Evolutionary conservation across 2,797 vertebrate species (phyloP), one percentile per base, ranked within the genome.

Genomic region (Hoplostethus atlanticus): DNA sequence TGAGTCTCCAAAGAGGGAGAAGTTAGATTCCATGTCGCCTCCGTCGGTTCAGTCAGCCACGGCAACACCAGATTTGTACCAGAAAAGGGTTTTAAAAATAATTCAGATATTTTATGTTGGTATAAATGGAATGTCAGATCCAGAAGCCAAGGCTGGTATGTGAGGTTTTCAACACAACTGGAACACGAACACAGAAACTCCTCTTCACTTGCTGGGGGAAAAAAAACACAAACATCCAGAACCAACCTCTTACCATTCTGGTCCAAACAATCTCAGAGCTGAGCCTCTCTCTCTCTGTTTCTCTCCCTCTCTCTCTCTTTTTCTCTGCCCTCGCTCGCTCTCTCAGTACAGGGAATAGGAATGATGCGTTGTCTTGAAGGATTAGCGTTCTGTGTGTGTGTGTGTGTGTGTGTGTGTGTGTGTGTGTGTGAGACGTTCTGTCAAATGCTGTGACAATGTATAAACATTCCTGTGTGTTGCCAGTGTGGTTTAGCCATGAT

Each of bases 161-260:
- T 73, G 59, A 83, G 34, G 17, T 80, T 81, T 73, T 59, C 62
- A 46, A 16, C 56, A 66, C 66, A 30, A 75, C 55, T 38, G 25
- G 12, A 76, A 76, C 42, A 80, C 76, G 80, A 81, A 84, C 70
- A 52, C 0, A 58, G 16, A 10, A 10, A 30, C 1, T 74, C 72
- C 34, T 34, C 34, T 34, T 34, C 34, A 34, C 2, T 34, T 34
- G 34, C 34, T 34, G 34, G 34, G 34, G 34, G 4, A 34, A 34
- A 34, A 34, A 34, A 34, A 34, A 34, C 34, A 34, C 0, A 4
- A 36, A 64, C 66, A 64, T 15, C 57, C 50, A 53, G 28, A 74
- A 66, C 75, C 46, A 83, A 36, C 40, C 4, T 25, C 3, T 59
- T 46, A 77, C 56, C 46, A 30, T 78, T 70, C 71, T 76, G 47